phyloP scores from a whole-genome alignment of 2,797 vertebrate species.

The Silurus lanzhouensis region DNA sequence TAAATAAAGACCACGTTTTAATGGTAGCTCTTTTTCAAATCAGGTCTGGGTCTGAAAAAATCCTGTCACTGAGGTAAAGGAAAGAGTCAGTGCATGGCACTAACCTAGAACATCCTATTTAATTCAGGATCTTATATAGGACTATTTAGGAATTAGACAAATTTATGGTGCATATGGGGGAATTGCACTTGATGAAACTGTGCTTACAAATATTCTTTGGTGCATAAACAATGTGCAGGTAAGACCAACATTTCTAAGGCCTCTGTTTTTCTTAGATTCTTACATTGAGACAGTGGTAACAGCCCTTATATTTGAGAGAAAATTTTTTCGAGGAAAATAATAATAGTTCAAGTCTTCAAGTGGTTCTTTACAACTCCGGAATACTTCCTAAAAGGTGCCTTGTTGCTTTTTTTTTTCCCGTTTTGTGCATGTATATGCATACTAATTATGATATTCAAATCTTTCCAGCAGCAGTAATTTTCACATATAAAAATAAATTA shows the following conservation, averaged over 20 bases:
- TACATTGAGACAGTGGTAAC: conserved; percentile 13
- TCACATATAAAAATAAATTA: conserved; percentile 79
- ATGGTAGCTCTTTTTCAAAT: neutral
- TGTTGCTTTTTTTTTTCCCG: neutral
- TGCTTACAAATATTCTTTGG: conserved; percentile 62
- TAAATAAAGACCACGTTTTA: neutral
- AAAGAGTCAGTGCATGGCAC: conserved; percentile 10
- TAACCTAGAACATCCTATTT: neutral
- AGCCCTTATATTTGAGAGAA: conserved; percentile 15
- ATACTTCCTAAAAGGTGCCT: conserved; percentile 53
- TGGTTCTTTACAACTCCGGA: conserved; percentile 44
- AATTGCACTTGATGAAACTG: conserved; percentile 19
- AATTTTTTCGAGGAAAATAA: neutral
- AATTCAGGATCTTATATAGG: neutral
- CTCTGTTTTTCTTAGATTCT: conserved; percentile 8
- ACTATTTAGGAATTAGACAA: neutral
- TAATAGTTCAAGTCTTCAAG: conserved; percentile 33
- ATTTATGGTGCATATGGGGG: conserved; percentile 12
- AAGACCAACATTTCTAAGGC: conserved; percentile 23
- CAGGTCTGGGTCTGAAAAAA: neutral
- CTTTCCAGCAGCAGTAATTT: conserved; percentile 67
- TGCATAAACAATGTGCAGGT: conserved; percentile 44
- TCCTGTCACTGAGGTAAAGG: neutral
- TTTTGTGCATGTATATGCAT: conserved; percentile 34
- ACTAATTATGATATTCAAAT: conserved; percentile 54